Evolutionary conservation across 2,888 invertebrate species (phyloP), one percentile per base, ranked within the genome.

Genomic region (Brachynemurus nebulosus): DNA sequence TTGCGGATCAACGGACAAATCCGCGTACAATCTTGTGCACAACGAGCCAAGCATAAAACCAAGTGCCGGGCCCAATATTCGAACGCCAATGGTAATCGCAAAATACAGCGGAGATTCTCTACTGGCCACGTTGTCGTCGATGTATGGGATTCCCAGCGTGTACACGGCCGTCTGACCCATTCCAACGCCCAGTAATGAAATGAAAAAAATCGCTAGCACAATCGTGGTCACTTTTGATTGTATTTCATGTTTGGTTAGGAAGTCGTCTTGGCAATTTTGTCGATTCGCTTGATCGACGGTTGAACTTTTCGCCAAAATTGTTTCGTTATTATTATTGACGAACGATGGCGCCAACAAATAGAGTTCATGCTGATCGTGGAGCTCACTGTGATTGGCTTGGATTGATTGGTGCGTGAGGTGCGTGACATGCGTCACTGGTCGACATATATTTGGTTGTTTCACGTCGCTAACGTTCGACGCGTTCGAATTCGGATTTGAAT

Each of bases 151-250:
- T 14, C 91, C 92, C 34, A 92, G 72, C 16, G 91, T 91, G 54
- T 88, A 86, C 45, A 91, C 89, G 11, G 91, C 89, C 1, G 92
- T 92, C 67, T 90, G 90, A 0, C 91, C 91, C 65, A 91, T 82
- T 40, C 92, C 91, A 30, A 91, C 88, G 47, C 89, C 85, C 42
- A 92, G 70, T 53, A 92, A 68, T 56, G 89, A 88, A 53, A 85
- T 72, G 66, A 91, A 89, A 65, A 92, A 85, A 68, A 91, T 89
- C 42, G 81, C 83, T 53, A 91, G 70, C 41, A 91, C 88, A 47
- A 86, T 77, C 42, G 81, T 79, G 12, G 84, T 82, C 57, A 85
- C 85, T 55, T 79, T 78, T 34, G 79, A 78, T 54, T 85, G 80
- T 42, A 78, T 76, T 46, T 73, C 73, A 54, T 81, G 78, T 54